Conservation (phyloP, 2,113 vertebrate genomes). For the Macrotus californicus region DNA sequence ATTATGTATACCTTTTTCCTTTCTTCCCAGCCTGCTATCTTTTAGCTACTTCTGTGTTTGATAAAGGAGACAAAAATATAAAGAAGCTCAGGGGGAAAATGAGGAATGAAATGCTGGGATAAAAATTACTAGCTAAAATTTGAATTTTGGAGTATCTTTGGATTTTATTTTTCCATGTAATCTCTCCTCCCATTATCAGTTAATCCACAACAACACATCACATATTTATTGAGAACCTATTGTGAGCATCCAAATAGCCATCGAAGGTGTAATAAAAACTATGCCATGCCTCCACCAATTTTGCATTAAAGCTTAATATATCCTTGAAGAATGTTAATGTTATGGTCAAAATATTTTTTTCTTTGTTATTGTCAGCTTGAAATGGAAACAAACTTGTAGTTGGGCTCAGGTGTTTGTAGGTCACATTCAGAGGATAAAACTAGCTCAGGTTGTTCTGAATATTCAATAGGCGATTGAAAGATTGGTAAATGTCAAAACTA, state of each 20-base stretch:
- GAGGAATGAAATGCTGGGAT: neutral
- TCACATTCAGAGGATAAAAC: neutral
- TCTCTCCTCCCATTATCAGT: neutral
- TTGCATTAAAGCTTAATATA: neutral
- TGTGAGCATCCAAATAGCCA: neutral
- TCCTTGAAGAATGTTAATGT: neutral
- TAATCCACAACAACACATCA: neutral
- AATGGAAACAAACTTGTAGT: neutral
- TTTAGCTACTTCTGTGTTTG: neutral
- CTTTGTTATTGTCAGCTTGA: neutral
- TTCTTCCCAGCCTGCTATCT: neutral
- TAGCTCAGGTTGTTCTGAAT: neutral
- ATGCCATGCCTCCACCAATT: neutral
- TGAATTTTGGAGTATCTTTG: neutral
- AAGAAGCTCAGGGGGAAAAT: neutral
- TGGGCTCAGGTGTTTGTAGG: neutral
- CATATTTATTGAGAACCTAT: neutral
- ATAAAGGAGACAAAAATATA: constrained; percentile 11
- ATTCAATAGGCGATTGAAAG: neutral
- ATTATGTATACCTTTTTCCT: neutral
- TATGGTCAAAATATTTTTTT: neutral
- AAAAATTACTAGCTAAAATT: neutral
- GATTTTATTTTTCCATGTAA: constrained; percentile 4
- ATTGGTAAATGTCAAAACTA: neutral
- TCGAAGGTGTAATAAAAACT: neutral